Evolutionary conservation across 1,140 invertebrate species (phyloP).

Genomic region (Hydropsyche tenuis): DNA sequence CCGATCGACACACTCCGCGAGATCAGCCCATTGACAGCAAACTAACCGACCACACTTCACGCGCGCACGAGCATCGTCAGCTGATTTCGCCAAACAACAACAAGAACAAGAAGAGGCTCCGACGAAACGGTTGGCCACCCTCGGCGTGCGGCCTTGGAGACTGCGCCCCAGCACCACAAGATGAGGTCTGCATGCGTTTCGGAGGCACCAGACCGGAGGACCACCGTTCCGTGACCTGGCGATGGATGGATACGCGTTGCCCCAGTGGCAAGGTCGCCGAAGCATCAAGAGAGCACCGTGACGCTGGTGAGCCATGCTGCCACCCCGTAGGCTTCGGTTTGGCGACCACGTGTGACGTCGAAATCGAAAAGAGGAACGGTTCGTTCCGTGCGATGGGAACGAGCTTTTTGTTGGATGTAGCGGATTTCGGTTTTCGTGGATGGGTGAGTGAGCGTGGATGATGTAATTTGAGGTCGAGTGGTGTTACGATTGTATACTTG

Average conservation of each 20-base stretch:
- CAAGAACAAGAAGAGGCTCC: neutral
- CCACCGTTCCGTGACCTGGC: conserved; percentile 7
- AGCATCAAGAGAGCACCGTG: too few relatives aligned
- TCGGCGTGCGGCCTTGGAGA: neutral
- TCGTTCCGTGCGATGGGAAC: neutral
- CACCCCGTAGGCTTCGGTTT: neutral
- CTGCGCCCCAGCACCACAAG: neutral
- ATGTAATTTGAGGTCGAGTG: too few relatives aligned
- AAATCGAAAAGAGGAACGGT: neutral
- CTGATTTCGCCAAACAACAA: too few relatives aligned
- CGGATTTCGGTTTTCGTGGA: too few relatives aligned
- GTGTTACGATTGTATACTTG: too few relatives aligned
- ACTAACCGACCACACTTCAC: too few relatives aligned
- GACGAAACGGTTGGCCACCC: neutral
- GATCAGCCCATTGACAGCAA: neutral
- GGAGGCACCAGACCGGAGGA: neutral
- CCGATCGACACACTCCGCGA: too few relatives aligned
- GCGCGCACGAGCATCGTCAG: too few relatives aligned
- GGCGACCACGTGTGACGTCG: conserved; percentile 8
- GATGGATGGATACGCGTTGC: neutral
- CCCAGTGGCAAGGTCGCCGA: neutral
- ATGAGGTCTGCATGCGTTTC: neutral
- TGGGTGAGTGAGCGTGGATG: too few relatives aligned
- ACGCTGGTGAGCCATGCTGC: neutral
- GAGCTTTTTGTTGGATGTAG: too few relatives aligned